Evolutionary conservation across 2,888 invertebrate genomes (phyloP).

Genomic region (Ophion costatus): DNA sequence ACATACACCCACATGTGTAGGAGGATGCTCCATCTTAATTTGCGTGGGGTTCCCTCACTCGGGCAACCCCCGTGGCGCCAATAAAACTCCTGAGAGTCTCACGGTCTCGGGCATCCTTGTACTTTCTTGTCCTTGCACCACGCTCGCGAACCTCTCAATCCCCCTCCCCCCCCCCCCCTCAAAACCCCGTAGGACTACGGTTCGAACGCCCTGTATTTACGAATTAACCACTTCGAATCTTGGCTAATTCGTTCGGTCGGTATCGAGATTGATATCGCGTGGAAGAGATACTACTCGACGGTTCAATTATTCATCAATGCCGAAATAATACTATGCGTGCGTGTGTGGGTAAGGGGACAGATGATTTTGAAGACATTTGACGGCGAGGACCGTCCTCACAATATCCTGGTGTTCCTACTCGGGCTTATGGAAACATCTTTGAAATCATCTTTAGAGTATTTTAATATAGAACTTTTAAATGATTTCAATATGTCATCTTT

Average conservation of each 20-base stretch:
- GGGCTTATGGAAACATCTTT: neutral
- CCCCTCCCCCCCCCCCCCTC: slow-evolving; percentile 7
- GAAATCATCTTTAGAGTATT: neutral
- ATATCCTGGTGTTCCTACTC: too few species aligned
- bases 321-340: neutral
- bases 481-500: too few species aligned
- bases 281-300: neutral
- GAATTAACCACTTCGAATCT: slow-evolving; percentile 64
- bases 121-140: slow-evolving; percentile 40
- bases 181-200: slow-evolving; percentile 32
- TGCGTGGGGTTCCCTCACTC: slow-evolving; percentile 71
- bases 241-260: slow-evolving; percentile 54
- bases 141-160: slow-evolving; percentile 14
- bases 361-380: too few species aligned
- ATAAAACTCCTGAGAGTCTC: slow-evolving; percentile 79
- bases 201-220: slow-evolving; percentile 40
- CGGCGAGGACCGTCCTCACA: too few species aligned
- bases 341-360: neutral
- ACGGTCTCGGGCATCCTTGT: slow-evolving; percentile 71
- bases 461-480: neutral
- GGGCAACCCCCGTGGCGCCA: slow-evolving; percentile 79
- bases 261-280: slow-evolving; percentile 61
- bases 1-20: neutral
- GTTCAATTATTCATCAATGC: slow-evolving; percentile 15
- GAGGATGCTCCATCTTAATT: slow-evolving; percentile 78